phyloP scores from a whole-genome alignment of 2,888 invertebrate species.

The Cantharis rufa region DNA sequence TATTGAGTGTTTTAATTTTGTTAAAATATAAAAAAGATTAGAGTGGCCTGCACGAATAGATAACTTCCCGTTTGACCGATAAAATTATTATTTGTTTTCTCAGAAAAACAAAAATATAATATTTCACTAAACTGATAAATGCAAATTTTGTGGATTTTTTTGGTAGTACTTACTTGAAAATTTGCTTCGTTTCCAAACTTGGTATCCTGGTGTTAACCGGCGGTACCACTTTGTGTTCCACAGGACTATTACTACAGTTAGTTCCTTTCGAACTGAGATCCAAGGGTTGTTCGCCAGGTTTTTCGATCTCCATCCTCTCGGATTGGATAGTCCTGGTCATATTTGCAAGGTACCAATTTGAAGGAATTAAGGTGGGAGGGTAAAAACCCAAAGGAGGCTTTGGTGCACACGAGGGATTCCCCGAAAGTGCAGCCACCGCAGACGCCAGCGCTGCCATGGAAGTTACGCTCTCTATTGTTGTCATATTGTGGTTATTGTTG shows the following conservation, averaged over 20 bases:
- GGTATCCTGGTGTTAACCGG: constrained; percentile 49
- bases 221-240: constrained; percentile 45
- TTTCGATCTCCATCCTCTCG: constrained; percentile 37
- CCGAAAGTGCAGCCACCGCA: constrained; percentile 65
- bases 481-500: constrained; percentile 54
- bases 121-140: neutral
- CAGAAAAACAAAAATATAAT: constrained; percentile 35
- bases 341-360: constrained; percentile 55
- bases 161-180: constrained; percentile 74
- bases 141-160: no score
- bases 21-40: constrained; percentile 30
- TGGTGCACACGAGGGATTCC: constrained; percentile 34
- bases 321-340: constrained; percentile 59
- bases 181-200: constrained; percentile 62
- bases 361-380: constrained; percentile 48
- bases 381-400: constrained; percentile 50
- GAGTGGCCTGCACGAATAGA: constrained; percentile 31
- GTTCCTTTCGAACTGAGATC: constrained; percentile 84
- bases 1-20: constrained; percentile 25
- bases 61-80: constrained; percentile 51
- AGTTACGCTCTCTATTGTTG: constrained; percentile 62
- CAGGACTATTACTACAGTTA: constrained; percentile 51
- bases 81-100: constrained; percentile 50
- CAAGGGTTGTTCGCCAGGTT: constrained; percentile 72
- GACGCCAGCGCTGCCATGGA: constrained; percentile 71